Base-by-base conservation (phyloP, 2,888 invertebrate species). In the Ellobium chinense region DNA sequence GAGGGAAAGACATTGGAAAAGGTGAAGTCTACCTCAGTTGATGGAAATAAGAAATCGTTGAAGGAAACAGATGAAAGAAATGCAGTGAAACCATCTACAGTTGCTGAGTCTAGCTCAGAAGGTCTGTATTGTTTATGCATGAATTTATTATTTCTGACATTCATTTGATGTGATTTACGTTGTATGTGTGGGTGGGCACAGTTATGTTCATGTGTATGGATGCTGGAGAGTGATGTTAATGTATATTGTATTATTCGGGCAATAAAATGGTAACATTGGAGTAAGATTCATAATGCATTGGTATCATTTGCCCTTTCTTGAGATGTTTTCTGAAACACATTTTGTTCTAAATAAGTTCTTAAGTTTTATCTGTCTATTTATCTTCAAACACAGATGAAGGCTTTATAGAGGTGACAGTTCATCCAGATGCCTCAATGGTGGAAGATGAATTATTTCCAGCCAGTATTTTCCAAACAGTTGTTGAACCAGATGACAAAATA, bases 391-490 rank as follows among this genome's bases (percentile, higher is more conserved):
- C 81, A 88, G 89, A 88, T 83, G 89, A 88, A 77, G 86, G 84
- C 27, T 89, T 91, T 77, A 87, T 91, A 34, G 91, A 90, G 74
- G 86, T 91, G 2, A 86, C 84, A 27, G 63, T 90, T 46, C 87
- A 90, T 68, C 85, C 87, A 14, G 60, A 72, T 4, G 81, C 75
- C 5, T 65, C 81, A 2, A 62, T 75, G 5, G 69, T 54, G 29
- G 85, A 87, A 58, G 91, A 91, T 85, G 88, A 90, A 0, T 70
- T 91, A 36, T 91, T 91, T 84, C 91, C 91, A 21, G 81, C 83
- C 29, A 82, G 74, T 65, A 77, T 83, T 46, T 83, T 83, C 63
- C 56, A 56, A 27, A 66, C 58, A n/a, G 37, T 56, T 4, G n/a
- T 36, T 21, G n/a, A 21, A 12, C 5, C 24, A 14, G 27, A 66